These are phyloP conservation scores for Laticauda colubrina DNA, from an alignment of 2,113 vertebrate genomes.

Conservation along the genomic window DNA sequence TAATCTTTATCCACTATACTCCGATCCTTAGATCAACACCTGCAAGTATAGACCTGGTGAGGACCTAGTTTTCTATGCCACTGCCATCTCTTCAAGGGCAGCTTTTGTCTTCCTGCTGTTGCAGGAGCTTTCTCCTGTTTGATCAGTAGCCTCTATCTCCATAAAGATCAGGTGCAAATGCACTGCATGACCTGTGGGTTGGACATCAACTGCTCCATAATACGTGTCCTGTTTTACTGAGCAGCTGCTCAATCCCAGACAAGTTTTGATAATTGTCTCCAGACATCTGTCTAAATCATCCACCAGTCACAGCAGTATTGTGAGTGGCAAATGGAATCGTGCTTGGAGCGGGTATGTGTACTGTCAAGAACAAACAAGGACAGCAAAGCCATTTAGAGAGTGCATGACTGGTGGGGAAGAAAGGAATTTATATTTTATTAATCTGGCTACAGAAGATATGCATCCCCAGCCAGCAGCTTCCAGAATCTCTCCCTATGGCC, in stretches of 20 bases:
- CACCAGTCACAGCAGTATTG: neutral
- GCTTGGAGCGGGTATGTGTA: neutral
- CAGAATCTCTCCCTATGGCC: neutral
- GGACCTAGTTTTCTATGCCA: no score
- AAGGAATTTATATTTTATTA: neutral
- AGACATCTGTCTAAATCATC: neutral
- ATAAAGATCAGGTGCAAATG: neutral
- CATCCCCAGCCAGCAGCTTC: neutral
- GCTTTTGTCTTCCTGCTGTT: neutral
- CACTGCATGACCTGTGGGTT: neutral
- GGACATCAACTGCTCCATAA: neutral
- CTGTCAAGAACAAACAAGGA: neutral
- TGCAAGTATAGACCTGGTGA: neutral
- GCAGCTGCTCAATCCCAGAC: neutral
- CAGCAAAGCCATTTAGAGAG: neutral
- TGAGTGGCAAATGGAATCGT: neutral
- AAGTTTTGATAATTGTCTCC: neutral
- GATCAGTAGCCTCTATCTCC: neutral
- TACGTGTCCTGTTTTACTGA: neutral
- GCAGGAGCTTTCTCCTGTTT: neutral
- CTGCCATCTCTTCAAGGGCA: neutral
- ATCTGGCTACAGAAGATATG: neutral
- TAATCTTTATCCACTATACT: neutral
- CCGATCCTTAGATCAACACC: neutral
- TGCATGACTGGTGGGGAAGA: neutral